phyloP scores from a whole-genome alignment of 2,888 invertebrate species.

The Fragum fragum region DNA sequence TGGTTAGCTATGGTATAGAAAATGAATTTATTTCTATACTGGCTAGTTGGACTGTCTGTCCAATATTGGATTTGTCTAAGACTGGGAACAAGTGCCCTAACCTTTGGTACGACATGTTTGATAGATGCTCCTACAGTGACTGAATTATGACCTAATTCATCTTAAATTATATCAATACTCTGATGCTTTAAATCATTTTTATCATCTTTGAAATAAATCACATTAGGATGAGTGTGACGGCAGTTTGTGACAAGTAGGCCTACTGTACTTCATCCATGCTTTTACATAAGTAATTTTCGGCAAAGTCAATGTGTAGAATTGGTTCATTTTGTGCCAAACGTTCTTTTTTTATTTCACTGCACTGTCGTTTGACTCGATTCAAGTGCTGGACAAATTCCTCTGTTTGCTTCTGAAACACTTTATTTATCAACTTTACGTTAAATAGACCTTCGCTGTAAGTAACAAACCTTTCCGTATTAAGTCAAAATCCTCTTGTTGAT shows the following conservation, averaged over 20 bases:
- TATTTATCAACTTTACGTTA: too few species aligned
- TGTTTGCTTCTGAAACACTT: constrained; percentile 8
- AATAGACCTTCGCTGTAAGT: too few species aligned
- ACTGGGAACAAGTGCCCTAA: background rate
- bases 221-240: constrained; percentile 39
- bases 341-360: constrained; percentile 22
- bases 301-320: constrained; percentile 39
- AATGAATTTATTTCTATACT: constrained; percentile 37
- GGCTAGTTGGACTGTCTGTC: constrained; percentile 50
- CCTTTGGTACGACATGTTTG: constrained; percentile 29
- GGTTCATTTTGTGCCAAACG: constrained; percentile 11
- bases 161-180: constrained; percentile 36
- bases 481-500: too few species aligned
- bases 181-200: constrained; percentile 16
- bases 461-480: too few species aligned
- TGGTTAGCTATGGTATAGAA: too few species aligned
- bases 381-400: constrained; percentile 17
- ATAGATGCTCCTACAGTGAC: constrained; percentile 17
- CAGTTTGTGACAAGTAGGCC: constrained; percentile 25
- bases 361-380: constrained; percentile 23
- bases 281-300: constrained; percentile 39
- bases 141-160: constrained; percentile 33
- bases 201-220: constrained; percentile 23
- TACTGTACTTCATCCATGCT: constrained; percentile 34
- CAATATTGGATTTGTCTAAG: constrained; percentile 35